Percentiles rank a stretch among this genome's conserved stretches.
Conservation (phyloP, 2,797 vertebrate species). For the Tinamus major region DNA sequence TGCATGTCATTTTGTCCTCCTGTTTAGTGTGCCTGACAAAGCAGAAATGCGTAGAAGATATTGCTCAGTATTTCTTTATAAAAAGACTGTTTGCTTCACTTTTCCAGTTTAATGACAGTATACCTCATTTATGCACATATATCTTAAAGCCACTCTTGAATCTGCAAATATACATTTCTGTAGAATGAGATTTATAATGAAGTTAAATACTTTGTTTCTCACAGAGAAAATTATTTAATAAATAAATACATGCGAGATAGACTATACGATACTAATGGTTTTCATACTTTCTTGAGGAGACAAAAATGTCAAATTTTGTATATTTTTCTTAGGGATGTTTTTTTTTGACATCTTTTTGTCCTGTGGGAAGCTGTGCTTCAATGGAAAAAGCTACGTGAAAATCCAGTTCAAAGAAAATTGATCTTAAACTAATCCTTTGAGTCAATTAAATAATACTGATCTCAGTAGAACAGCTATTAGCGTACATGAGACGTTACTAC, state of each 20-base stretch:
- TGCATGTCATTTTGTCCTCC: not conserved
- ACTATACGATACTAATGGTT: not conserved
- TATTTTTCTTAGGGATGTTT: constrained; percentile 49
- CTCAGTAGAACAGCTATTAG: constrained; percentile 67
- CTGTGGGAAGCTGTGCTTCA: constrained; percentile 1
- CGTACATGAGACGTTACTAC: constrained; percentile 53
- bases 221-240: not conserved
- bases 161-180: not conserved
- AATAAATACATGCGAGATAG: not conserved
- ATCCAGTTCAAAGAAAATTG: constrained; percentile 42
- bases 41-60: not conserved
- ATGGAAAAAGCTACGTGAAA: constrained; percentile 10
- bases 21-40: not conserved
- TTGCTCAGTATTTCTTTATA: not conserved
- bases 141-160: not conserved
- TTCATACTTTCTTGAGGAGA: not conserved
- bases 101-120: not conserved
- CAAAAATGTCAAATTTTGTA: not conserved
- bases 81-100: not conserved
- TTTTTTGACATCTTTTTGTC: constrained; percentile 19
- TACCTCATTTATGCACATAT: not conserved
- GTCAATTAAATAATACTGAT: constrained; percentile 66
- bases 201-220: not conserved
- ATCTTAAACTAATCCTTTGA: constrained; percentile 65
- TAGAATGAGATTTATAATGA: not conserved